phyloP scores from a whole-genome alignment of 2,888 invertebrate genomes.

The Lysandra bellargus region DNA sequence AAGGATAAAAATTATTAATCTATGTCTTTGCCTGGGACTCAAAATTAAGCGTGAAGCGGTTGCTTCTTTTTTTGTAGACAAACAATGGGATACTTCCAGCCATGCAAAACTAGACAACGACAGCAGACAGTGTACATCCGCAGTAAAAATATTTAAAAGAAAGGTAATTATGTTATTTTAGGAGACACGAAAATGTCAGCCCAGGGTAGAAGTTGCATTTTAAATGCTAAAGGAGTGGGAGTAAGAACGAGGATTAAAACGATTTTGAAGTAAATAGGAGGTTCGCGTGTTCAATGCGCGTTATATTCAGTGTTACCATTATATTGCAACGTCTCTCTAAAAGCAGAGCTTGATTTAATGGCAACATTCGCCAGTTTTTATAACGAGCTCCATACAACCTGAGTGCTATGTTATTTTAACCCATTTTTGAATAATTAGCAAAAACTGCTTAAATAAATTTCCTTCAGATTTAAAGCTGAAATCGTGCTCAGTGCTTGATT shows the following conservation, averaged over 20 bases:
- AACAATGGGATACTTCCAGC: not conserved
- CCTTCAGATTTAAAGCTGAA: not conserved
- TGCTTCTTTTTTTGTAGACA: not conserved
- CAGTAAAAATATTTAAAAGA: not conserved
- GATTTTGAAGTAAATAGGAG: conserved; percentile 35
- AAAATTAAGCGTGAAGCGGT: not conserved
- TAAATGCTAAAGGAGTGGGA: conserved; percentile 1
- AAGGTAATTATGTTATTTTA: not conserved
- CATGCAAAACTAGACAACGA: not conserved
- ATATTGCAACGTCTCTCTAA: conserved; percentile 37
- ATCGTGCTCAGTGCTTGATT: not conserved
- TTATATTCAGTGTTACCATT: conserved; percentile 41
- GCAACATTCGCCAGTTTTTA: conserved; percentile 35
- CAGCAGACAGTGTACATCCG: not conserved
- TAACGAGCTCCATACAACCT: conserved; percentile 29
- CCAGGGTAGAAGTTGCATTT: not conserved
- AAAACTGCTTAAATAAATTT: conserved; percentile 21
- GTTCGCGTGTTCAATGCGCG: conserved; percentile 38
- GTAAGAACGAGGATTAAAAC: conserved; percentile 28
- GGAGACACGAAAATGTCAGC: not conserved
- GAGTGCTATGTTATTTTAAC: conserved; percentile 27
- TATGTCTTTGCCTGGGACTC: not conserved
- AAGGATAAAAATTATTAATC: too few relatives aligned
- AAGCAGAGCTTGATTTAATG: conserved; percentile 39
- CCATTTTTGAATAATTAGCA: conserved; percentile 22